Evolutionary conservation across 2,113 vertebrate species (phyloP), one percentile per base, ranked within the genome.

Genomic region (Carassius gibelio): DNA sequence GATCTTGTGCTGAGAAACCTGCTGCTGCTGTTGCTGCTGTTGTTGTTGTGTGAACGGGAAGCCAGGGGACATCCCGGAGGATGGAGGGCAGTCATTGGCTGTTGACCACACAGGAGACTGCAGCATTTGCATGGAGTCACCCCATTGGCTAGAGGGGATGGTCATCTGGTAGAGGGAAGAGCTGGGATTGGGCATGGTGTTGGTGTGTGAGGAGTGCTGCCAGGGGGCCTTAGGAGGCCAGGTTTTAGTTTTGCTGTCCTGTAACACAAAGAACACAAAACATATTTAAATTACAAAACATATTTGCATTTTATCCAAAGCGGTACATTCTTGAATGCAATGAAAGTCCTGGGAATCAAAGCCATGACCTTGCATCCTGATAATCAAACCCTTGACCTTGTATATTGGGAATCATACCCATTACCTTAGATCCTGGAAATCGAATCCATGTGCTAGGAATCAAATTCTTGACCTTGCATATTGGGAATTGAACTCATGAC

Each of bases 201-300:
- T 93, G 0, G 95, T 89, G 0, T 94, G 94, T 38, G 92, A 90
- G 0, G 95, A 92, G 90, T 99, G 98, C 90, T 99, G 98, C 98
- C 98, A 99, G 0, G 98, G 98, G 1, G 98, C 98, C 93, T 99
- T 99, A 1, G 98, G 98, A 21, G 98, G 98, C 98, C 98, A 99
- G 0, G 98, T 99, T 95, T 99, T 99, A 91, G 98, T 99, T 95
- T 99, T 99, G 88, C 96, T 97, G 81, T 99, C 98, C 98, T 99
- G 94, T 66, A 87, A 15, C 80, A 17, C 0, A 7, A 13, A 75
- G 14, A 19, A 23, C 15, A 62, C 0, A 30, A 55, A 2, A 17
- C 14, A 17, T 17, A 68, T 52, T 52, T 52, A 26, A 26, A 26
- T 26, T 26, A 26, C 26, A 26, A 26, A 26, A 52, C 50, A 52